Evolutionary conservation across 30 jellyfish, hydroid and myxozoan genomes (phyloP), one percentile per base, ranked within the genome.

Genomic region (Catostylus mosaicus): DNA sequence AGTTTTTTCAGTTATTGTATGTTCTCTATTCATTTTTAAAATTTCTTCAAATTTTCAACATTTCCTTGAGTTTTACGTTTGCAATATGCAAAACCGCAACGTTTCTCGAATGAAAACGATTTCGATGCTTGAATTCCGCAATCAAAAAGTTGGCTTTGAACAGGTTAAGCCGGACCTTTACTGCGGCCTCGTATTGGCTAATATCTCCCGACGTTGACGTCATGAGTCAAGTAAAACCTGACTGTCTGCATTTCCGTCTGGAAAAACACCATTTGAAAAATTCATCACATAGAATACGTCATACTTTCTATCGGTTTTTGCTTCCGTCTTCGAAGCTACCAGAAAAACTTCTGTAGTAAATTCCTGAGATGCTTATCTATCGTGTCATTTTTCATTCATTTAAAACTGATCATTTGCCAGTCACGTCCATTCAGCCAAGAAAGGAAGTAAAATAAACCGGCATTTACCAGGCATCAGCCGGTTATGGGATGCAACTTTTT

Each of bases 11-110:
- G 72, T 18, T 23, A 51, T 10, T 45, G 2, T 33, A 23, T 47
- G 11, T 20, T 48, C 72, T 47, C 67, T 72, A 47, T 45, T 51
- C 84, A 72, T 72, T 48, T n/a, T 45, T 35, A n/a, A 5, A 4
- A 5, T 26, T 1, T 40, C 0, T 51, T 1, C 1, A 1, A 46
- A 45, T 29, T 3, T 7, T 22, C 24, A 47, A 14, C 6, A 0
- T 23, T 18, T 1, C 27, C 46, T 31, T 4, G 57, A 2, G 10
- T 33, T 24, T 20, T 22, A 5, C 12, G 10, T 20, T 20, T 7
- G 30, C 18, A 45, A 10, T 16, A 1, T 8, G n/a, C 80, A 10
- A 6, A 22, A 20, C 19, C 5, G 11, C 38, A 59, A 1, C 11
- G 0, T 6, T 23, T 7, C n/a, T 0, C 5, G 29, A 4, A 11